Evolutionary conservation across 2,797 vertebrate species (phyloP).

Genomic region (Microhierax caerulescens): DNA sequence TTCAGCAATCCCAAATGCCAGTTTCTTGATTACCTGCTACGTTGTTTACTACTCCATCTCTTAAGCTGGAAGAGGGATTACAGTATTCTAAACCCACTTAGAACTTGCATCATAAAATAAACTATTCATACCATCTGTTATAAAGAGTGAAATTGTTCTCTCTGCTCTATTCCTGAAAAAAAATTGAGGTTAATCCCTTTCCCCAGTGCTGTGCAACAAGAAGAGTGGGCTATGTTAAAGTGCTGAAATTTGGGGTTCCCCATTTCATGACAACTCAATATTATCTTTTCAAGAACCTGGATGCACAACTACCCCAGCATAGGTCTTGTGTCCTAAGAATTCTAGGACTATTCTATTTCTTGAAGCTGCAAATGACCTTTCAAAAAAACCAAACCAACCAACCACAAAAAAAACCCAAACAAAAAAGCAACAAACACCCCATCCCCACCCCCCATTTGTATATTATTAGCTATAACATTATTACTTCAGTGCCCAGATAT

Average conservation of each 20-base stretch:
- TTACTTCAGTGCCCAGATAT: neutral
- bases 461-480: neutral
- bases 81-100: neutral
- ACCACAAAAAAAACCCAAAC: no score
- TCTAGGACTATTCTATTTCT: neutral
- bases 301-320: neutral
- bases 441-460: neutral
- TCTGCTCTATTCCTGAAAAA: neutral
- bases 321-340: neutral
- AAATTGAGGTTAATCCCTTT: neutral
- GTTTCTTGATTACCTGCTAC: neutral
- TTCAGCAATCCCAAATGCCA: conserved; percentile 5
- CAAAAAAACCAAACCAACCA: no score
- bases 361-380: neutral
- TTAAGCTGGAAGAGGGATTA: neutral
- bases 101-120: conserved; percentile 15
- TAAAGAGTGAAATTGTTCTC: neutral
- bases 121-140: conserved; percentile 5
- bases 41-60: neutral
- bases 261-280: neutral
- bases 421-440: no score
- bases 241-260: neutral
- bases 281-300: neutral
- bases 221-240: neutral
- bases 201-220: neutral